A percentile compares a stretch with the other conserved stretches of the same genome.
phyloP scores from a whole-genome alignment of 2,888 invertebrate genomes.

The Rhimphoctona megacephalus region DNA sequence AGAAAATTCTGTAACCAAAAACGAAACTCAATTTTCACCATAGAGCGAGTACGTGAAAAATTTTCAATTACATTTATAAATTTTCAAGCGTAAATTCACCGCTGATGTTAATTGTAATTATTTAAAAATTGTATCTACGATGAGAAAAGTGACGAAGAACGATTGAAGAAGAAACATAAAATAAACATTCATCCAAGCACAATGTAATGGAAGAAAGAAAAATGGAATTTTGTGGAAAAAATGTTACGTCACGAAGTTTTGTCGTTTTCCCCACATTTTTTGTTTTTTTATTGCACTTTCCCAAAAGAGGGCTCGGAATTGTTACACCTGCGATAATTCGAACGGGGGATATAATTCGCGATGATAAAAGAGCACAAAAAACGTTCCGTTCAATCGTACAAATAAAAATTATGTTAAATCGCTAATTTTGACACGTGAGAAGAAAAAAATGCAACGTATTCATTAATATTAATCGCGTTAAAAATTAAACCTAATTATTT shows the following conservation, averaged over 20 bases:
- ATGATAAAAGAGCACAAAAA: constrained; percentile 17
- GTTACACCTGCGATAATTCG: not conserved
- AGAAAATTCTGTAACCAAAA: constrained; percentile 46
- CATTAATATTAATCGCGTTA: constrained; percentile 46
- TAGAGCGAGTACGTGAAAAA: constrained; percentile 33
- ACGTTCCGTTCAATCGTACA: constrained; percentile 8
- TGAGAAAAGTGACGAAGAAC: not conserved
- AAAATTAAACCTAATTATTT: constrained; percentile 64
- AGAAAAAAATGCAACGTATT: constrained; percentile 60
- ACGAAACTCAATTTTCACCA: not conserved
- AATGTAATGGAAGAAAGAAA: not conserved
- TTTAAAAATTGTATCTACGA: not conserved
- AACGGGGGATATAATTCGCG: constrained; percentile 19
- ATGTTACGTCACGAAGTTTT: not conserved
- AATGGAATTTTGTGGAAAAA: constrained; percentile 12
- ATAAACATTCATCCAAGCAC: not conserved
- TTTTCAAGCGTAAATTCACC: not conserved
- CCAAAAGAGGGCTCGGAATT: constrained; percentile 75
- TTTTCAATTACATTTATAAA: constrained; percentile 52
- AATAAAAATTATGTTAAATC: constrained; percentile 23
- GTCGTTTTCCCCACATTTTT: constrained; percentile 73
- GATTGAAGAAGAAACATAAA: not conserved
- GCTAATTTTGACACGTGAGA: constrained; percentile 51
- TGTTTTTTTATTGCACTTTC: constrained; percentile 82
- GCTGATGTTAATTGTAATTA: not conserved